phyloP scores from a whole-genome alignment of 2,797 vertebrate genomes.

The Argentina silus region DNA sequence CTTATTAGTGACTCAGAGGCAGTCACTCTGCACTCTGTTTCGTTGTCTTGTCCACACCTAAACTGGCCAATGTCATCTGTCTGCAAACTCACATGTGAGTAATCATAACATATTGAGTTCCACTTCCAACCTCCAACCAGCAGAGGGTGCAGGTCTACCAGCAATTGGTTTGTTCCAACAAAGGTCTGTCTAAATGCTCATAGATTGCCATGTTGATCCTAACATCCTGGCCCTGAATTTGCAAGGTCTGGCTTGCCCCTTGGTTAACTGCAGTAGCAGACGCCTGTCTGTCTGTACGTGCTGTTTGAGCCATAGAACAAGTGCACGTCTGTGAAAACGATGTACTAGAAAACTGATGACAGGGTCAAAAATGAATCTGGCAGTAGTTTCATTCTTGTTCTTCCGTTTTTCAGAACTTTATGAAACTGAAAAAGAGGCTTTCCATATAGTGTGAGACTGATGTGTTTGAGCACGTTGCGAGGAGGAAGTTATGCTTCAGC shows the following conservation, averaged over 20 bases:
- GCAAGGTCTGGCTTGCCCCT: conserved; percentile 45
- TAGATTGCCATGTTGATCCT: neutral
- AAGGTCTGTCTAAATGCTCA: neutral
- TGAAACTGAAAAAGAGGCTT: neutral
- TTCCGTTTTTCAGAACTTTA: conserved; percentile 4
- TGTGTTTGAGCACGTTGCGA: neutral
- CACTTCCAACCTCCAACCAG: conserved; percentile 24
- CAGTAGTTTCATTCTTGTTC: neutral
- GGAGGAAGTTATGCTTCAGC: neutral
- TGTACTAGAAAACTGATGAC: conserved; percentile 2
- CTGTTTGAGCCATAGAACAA: conserved; percentile 8
- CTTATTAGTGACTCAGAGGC: neutral
- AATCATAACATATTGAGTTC: neutral
- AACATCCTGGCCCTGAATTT: conserved; percentile 35
- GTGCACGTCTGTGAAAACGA: conserved; percentile 22
- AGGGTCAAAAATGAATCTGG: conserved; percentile 7
- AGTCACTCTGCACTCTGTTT: conserved; percentile 23
- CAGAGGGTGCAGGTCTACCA: conserved; percentile 57
- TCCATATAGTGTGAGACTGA: neutral
- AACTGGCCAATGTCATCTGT: neutral
- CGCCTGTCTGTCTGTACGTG: conserved; percentile 6
- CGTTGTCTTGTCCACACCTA: neutral
- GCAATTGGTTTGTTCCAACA: neutral
- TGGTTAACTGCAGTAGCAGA: conserved; percentile 15
- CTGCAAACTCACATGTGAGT: neutral